Percentiles rank a stretch among this genome's conserved stretches.
phyloP scores from a whole-genome alignment of 1,140 invertebrate species.

The Ips typographus region DNA sequence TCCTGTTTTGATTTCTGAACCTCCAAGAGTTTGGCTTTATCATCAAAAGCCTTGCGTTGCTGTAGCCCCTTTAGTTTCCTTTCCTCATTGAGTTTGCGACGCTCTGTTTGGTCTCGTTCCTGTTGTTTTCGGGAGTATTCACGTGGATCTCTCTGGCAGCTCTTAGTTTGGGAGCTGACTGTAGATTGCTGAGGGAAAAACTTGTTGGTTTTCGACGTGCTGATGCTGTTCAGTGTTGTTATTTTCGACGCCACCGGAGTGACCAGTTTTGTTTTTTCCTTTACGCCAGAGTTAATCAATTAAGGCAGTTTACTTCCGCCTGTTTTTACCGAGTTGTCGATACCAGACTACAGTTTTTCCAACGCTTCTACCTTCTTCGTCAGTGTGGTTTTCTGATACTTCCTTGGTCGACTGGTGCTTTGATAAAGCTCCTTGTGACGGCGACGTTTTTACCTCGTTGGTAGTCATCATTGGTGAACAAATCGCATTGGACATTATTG shows the following conservation, averaged over 20 bases:
- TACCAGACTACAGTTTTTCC: slow-evolving; percentile 53
- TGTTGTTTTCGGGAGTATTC: slow-evolving; percentile 28
- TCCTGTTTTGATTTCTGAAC: slow-evolving; percentile 54
- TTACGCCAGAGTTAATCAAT: slow-evolving; percentile 31
- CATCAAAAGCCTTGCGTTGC: slow-evolving; percentile 60
- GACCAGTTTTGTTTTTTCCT: slow-evolving; percentile 21
- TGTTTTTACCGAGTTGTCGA: slow-evolving; percentile 7
- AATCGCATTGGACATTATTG: too few species aligned
- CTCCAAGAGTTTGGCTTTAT: slow-evolving; percentile 57
- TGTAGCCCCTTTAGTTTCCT: slow-evolving; percentile 61
- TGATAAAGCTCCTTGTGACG: slow-evolving; percentile 6
- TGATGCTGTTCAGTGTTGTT: too few species aligned
- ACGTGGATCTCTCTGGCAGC: slow-evolving; percentile 30
- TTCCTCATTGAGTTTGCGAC: slow-evolving; percentile 59
- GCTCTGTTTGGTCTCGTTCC: slow-evolving; percentile 53
- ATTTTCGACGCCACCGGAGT: too few species aligned
- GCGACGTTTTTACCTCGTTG: slow-evolving; percentile 27
- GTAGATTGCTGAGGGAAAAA: too few species aligned
- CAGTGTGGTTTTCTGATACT: slow-evolving; percentile 58
- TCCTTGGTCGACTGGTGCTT: slow-evolving; percentile 31
- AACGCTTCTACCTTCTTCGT: slow-evolving; percentile 65
- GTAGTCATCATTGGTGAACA: too few species aligned
- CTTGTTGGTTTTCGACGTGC: too few species aligned
- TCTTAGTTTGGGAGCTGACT: background rate
- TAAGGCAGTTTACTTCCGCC: background rate